These are phyloP conservation scores for Ophraella communa DNA, from an alignment of 2,888 invertebrate species.

Conservation along the genomic window DNA sequence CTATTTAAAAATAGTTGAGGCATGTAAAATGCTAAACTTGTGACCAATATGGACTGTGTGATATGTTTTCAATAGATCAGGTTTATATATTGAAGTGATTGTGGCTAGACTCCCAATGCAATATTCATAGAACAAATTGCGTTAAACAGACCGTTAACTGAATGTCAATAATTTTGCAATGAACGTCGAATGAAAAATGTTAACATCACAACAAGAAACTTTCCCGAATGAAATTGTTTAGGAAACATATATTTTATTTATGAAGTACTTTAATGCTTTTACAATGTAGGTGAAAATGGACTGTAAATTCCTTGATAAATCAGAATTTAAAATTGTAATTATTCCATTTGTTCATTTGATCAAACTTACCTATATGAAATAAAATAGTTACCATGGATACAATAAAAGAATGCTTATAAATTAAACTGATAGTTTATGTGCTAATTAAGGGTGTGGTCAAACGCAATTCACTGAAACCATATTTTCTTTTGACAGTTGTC, in stretches of 20 bases:
- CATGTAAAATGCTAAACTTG: conserved; percentile 2
- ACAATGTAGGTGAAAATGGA: too few relatives aligned
- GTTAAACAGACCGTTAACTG: conserved; percentile 19
- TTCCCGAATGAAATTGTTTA: neutral
- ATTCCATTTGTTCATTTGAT: neutral
- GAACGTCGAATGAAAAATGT: conserved; percentile 2
- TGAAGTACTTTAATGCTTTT: too few relatives aligned
- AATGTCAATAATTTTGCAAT: conserved; percentile 13
- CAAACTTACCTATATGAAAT: neutral
- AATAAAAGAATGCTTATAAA: neutral
- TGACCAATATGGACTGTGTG: conserved; percentile 2
- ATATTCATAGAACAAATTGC: conserved; percentile 21
- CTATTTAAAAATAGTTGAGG: neutral
- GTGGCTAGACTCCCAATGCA: conserved; percentile 5
- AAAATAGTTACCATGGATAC: neutral
- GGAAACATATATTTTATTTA: neutral
- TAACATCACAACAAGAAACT: neutral
- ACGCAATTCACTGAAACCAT: too few relatives aligned
- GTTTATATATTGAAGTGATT: conserved; percentile 3
- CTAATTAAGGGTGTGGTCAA: too few relatives aligned
- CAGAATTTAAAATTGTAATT: neutral
- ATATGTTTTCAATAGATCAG: conserved; percentile 9
- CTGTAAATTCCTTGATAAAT: neutral
- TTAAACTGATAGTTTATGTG: neutral
- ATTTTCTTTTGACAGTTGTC: too few relatives aligned